phyloP scores from a whole-genome alignment of 1,140 invertebrate genomes.

The Acyrthosiphon pisum region DNA sequence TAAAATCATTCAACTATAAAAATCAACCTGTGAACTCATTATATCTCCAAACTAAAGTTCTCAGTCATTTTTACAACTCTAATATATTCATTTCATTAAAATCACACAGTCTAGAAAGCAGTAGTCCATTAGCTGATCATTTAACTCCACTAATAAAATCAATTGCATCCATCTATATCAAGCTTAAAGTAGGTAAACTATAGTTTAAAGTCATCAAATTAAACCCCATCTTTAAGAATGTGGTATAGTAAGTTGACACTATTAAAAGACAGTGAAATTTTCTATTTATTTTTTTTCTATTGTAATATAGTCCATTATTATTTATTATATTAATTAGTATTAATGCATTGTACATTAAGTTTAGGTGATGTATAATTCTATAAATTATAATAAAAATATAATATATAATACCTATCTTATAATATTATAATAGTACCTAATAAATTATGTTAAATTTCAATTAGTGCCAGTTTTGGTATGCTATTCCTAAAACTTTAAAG shows the following conservation, averaged over 20 bases:
- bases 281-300: too few species aligned
- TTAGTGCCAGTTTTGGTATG: too few species aligned
- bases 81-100: background rate
- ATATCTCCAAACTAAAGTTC: background rate
- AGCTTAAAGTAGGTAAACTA: slow-evolving; percentile 10
- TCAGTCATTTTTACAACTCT: background rate
- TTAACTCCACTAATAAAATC: background rate
- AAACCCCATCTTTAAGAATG: background rate
- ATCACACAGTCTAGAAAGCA: background rate
- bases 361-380: too few species aligned
- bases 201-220: background rate
- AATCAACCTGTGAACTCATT: background rate
- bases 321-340: too few species aligned
- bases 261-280: background rate
- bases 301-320: too few species aligned
- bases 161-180: background rate
- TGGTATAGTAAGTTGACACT: background rate
- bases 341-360: too few species aligned
- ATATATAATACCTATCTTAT: too few species aligned
- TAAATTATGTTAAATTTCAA: too few species aligned
- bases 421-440: too few species aligned
- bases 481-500: too few species aligned
- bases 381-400: too few species aligned
- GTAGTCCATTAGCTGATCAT: background rate
- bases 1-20: background rate